Base-by-base conservation (phyloP, 2,113 vertebrate genomes). In the Columba janthina region DNA sequence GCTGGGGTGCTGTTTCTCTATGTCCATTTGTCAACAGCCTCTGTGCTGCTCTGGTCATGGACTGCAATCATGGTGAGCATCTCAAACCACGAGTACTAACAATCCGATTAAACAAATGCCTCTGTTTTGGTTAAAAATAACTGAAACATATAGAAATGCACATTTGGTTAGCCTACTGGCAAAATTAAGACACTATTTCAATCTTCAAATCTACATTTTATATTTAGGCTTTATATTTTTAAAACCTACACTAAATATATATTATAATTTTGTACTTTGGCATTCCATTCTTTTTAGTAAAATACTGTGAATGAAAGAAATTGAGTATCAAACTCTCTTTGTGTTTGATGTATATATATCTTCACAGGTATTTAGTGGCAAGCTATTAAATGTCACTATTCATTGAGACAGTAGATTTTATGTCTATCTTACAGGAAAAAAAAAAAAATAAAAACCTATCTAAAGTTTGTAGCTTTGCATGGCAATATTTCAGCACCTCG, bases 341-440 rank as follows among this genome's bases (percentile, higher is more conserved):
- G 15, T 84, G n/a, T 5, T 34, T 81, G 74, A 91, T 69, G 10
- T 17, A 44, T 15, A 21, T 17, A 76, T 89, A 91, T 92, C 57
- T 86, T 95, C 83, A 53, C 1, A 67, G 72, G 70, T 62, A 91
- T 94, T 96, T 95, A 95, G 79, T 65, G 44, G 40, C 51, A 89
- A 91, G 71, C 94, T 95, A 97, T 93, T 97, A 95, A 85, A 96
- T 93, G 91, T 94, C 96, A 97, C 91, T 92, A 51, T 85, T 94
- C 60, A 92, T 90, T 81, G 84, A 83, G 77, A 90, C 67, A 57
- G 62, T 22, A 70, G 10, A 91, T 95, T 85, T 94, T 95, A 94
- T 56, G 36, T 85, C 85, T 87, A 44, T 54, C 57, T 79, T 56
- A 91, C 2, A 71, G 87, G 19, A 54, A 44, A 44, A 44, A 44